Evolutionary conservation across 2,113 vertebrate species (phyloP).

Genomic region (Thalassarche chlororhynchos): DNA sequence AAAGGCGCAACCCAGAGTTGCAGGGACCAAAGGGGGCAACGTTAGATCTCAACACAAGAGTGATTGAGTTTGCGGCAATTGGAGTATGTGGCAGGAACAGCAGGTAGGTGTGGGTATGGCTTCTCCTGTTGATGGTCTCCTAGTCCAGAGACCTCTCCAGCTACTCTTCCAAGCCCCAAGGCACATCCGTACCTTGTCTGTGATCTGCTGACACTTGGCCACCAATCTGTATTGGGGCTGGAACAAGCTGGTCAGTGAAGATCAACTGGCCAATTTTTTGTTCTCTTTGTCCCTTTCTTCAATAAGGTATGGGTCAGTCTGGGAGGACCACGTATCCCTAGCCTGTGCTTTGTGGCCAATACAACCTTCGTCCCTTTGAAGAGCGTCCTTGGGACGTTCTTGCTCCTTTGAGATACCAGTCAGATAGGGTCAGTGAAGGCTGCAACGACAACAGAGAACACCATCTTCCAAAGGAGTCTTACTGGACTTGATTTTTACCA

Average conservation of each 20-base stretch:
- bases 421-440: neutral
- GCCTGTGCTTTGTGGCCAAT: neutral
- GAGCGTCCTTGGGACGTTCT: neutral
- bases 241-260: neutral
- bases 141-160: neutral
- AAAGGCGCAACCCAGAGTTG: constrained; percentile 59
- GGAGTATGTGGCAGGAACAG: constrained; percentile 70
- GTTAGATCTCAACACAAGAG: constrained; percentile 76
- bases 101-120: constrained; percentile 67
- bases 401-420: neutral
- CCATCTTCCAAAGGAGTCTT: neutral
- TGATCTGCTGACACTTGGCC: neutral
- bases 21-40: neutral
- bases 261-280: neutral
- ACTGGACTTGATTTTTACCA: neutral
- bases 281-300: neutral
- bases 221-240: neutral
- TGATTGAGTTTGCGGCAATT: constrained; percentile 82
- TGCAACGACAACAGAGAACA: neutral
- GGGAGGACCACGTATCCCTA: neutral
- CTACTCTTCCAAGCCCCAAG: neutral
- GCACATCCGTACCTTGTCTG: neutral
- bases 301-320: neutral
- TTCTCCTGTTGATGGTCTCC: neutral
- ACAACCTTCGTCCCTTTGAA: neutral